Conservation (phyloP, 2,888 invertebrate genomes). For the Tanytarsus gracilentus region DNA sequence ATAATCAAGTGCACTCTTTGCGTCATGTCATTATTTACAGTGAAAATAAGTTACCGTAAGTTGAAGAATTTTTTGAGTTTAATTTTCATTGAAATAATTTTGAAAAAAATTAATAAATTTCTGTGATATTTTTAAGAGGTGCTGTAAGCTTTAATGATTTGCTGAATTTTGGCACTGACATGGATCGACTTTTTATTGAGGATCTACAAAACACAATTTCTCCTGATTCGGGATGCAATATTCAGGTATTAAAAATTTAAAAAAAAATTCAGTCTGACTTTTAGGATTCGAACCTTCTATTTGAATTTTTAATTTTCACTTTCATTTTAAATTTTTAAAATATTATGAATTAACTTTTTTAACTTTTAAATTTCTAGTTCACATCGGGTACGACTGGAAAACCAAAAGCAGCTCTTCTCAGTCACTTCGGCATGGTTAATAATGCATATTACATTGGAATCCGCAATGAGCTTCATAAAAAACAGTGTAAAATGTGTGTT, state of each 20-base stretch:
- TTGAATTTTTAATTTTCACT: too few relatives aligned
- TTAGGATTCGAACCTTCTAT: too few relatives aligned
- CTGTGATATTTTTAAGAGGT: slow-evolving; percentile 37
- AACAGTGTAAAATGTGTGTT: slow-evolving; percentile 46
- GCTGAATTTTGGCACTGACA: slow-evolving; percentile 35
- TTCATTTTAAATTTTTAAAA: too few relatives aligned
- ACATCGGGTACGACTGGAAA: slow-evolving; percentile 72
- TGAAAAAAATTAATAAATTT: background rate
- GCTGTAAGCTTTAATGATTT: slow-evolving; percentile 43
- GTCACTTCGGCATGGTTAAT: slow-evolving; percentile 66
- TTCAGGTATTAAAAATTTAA: too few relatives aligned
- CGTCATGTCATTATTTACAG: slow-evolving; percentile 51
- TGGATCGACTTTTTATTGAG: slow-evolving; percentile 30
- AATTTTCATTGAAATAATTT: background rate
- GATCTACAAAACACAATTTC: slow-evolving; percentile 48
- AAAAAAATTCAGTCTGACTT: too few relatives aligned
- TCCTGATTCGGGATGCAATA: slow-evolving; percentile 61
- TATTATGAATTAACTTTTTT: too few relatives aligned
- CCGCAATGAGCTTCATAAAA: slow-evolving; percentile 42
- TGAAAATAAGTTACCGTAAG: slow-evolving; percentile 45
- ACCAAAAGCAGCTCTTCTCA: slow-evolving; percentile 65
- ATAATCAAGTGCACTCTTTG: slow-evolving; percentile 45
- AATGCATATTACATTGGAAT: slow-evolving; percentile 55
- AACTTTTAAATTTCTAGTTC: too few relatives aligned
- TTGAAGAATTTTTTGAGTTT: slow-evolving; percentile 27